Percentiles rank a stretch among this genome's conserved stretches.
Conservation (phyloP, 30 jellyfish, hydroid and myxozoan species). For the Euphysa ruthae region DNA sequence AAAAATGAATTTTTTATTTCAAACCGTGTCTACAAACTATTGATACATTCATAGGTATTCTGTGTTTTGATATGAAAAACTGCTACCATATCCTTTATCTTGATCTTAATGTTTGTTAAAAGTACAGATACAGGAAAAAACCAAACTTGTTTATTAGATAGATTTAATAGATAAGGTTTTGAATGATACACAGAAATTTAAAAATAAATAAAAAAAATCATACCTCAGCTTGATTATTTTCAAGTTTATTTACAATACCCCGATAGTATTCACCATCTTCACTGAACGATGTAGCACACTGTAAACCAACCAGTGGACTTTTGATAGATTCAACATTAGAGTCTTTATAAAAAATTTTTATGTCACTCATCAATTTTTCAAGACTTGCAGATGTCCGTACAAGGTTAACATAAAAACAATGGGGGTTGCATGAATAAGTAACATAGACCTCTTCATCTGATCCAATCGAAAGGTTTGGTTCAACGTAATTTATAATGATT, state of each 20-base stretch:
- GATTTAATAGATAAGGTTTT: too few species aligned
- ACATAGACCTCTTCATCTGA: slow-evolving; percentile 36
- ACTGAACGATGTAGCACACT: slow-evolving; percentile 62
- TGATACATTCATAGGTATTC: too few species aligned
- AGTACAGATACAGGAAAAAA: too few species aligned
- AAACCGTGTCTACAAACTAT: too few species aligned
- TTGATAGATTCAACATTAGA: background rate
- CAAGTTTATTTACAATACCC: slow-evolving; percentile 37
- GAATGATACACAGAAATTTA: too few species aligned
- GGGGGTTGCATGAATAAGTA: slow-evolving; percentile 43
- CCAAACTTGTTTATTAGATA: too few species aligned
- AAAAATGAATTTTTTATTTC: too few species aligned
- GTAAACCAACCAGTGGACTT: slow-evolving; percentile 33
- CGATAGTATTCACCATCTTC: slow-evolving; percentile 74
- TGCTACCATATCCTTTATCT: too few species aligned
- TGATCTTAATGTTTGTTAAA: too few species aligned
- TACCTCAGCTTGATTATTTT: slow-evolving; percentile 37
- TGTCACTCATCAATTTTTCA: slow-evolving; percentile 48
- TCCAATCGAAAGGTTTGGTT: slow-evolving; percentile 27
- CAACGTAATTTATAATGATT: slow-evolving; percentile 9
- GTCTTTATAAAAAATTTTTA: slow-evolving; percentile 24
- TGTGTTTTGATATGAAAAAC: too few species aligned
- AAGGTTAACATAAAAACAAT: slow-evolving; percentile 49
- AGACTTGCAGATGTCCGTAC: slow-evolving; percentile 21
- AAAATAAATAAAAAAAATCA: too few species aligned